A percentile compares a stretch with the other conserved stretches of the same genome.
These are phyloP conservation scores for Peromyscus eremicus DNA, from an alignment of 2,797 vertebrate genomes.

Conservation along the genomic window DNA sequence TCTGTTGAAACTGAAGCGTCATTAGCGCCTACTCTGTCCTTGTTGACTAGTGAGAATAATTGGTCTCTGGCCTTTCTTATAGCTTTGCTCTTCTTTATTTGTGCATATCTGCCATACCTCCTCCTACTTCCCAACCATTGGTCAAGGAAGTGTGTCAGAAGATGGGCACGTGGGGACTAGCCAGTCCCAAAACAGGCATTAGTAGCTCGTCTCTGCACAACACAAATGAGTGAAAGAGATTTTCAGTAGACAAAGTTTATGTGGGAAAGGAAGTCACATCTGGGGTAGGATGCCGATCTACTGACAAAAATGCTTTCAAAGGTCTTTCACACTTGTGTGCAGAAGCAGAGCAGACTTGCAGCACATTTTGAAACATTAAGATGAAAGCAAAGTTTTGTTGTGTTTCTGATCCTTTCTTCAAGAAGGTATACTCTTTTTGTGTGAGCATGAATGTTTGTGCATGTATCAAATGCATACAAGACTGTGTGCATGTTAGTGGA, in stretches of 20 bases:
- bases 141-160: slow-evolving; percentile 74
- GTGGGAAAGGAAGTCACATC: not conserved
- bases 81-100: slow-evolving; percentile 83
- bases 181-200: slow-evolving; percentile 71
- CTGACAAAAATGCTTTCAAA: slow-evolving; percentile 6
- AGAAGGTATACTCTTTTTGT: not conserved
- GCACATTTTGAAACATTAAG: slow-evolving; percentile 21
- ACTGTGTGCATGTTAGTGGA: not conserved
- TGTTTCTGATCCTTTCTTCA: not conserved
- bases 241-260: slow-evolving; percentile 59
- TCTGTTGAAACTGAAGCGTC: slow-evolving; percentile 87
- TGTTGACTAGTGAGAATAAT: slow-evolving; percentile 89
- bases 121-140: not conserved
- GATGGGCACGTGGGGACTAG: slow-evolving; percentile 70
- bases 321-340: not conserved
- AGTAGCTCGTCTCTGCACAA: slow-evolving; percentile 59
- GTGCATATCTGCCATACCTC: slow-evolving; percentile 50
- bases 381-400: not conserved
- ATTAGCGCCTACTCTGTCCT: slow-evolving; percentile 87
- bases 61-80: slow-evolving; percentile 85
- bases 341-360: not conserved
- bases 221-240: slow-evolving; percentile 63
- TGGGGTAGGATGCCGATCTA: not conserved
- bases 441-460: not conserved
- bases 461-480: not conserved